Conservation (phyloP, 37 sponge, comb jelly and placozoan species). For the Beroe forskalii region DNA sequence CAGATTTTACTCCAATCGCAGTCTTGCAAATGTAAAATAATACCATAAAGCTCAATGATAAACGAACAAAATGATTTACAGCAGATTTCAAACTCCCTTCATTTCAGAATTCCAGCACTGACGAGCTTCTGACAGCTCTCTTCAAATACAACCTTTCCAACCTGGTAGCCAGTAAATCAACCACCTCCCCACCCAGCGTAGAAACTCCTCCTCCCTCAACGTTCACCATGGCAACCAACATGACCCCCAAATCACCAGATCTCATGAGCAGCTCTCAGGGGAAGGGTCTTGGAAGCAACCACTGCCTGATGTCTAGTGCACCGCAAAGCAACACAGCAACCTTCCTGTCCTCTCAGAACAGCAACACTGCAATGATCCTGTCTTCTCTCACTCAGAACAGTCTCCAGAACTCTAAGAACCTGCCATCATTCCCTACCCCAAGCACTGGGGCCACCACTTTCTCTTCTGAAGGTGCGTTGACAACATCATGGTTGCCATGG, state of each 20-base stretch:
- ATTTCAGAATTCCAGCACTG: constrained; percentile 1
- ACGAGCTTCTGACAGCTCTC: not conserved
- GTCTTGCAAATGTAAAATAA: too few species aligned
- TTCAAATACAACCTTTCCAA: constrained; percentile 58
- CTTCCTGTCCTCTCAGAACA: not conserved
- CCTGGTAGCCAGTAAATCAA: not conserved
- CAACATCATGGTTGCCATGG: too few species aligned
- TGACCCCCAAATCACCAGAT: not conserved
- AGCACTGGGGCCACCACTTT: too few species aligned
- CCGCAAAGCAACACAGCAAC: not conserved
- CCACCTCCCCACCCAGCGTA: not conserved
- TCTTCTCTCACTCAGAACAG: not conserved
- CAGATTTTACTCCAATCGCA: too few species aligned
- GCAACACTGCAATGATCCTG: not conserved
- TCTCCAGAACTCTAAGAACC: not conserved
- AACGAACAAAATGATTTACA: too few species aligned
- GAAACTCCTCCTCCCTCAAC: too few species aligned
- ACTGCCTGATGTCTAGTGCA: not conserved
- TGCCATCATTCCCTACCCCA: not conserved
- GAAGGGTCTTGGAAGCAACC: too few species aligned
- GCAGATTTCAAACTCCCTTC: too few species aligned
- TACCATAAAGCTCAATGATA: too few species aligned
- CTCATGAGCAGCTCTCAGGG: not conserved
- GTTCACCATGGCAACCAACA: not conserved
- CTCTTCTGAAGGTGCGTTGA: not conserved